Base-by-base conservation (phyloP, 2,888 invertebrate species). In the Eristalinus aeneus region DNA sequence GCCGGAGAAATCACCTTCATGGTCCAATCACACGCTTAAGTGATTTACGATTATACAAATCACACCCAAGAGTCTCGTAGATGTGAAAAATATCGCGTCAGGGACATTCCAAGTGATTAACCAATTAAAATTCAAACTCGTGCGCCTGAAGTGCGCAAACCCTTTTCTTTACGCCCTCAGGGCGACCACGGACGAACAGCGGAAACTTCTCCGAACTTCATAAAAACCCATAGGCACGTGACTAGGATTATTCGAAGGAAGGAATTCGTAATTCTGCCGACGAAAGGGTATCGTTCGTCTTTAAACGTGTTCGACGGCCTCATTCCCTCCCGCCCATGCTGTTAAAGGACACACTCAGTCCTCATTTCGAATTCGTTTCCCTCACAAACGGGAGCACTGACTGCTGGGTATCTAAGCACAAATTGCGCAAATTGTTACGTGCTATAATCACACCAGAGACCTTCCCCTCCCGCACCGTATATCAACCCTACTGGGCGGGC, bases 101-200 rank as follows among this genome's bases (percentile, higher is more conserved):
- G 9, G 60, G 63, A 64, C 73, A 69, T 68, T 69, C 36, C 5
- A 64, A 72, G 71, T 63, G 76, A 73, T 81, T 80, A 68, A 80
- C 76, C 68, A 76, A 85, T 81, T 85, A 76, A 85, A 84, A 80
- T 75, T 65, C 73, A 76, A 76, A 77, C 68, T 73, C 68, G 76
- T 67, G 68, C 1, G 46, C 46, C 5, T n/a, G 8, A 8, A 79
- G 61, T 54, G 63, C 72, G 46, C 11, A 64, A 71, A 27, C 61
- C 60, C 39, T 34, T 67, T 36, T 8, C 46, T 16, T 46, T 5
- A 5, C 27, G 27, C 27, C 16, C 46, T 16, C 16, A 8, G 8
- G 46, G 46, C 46, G 8, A 31, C 31, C 36, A 16, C 56, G 10
- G 32, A 46, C 27, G 27, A 27, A 27, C 27, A 27, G 36, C 58